These are phyloP conservation scores for Gulo gulo DNA, from an alignment of 2,113 vertebrate genomes.

Conservation along the genomic window DNA sequence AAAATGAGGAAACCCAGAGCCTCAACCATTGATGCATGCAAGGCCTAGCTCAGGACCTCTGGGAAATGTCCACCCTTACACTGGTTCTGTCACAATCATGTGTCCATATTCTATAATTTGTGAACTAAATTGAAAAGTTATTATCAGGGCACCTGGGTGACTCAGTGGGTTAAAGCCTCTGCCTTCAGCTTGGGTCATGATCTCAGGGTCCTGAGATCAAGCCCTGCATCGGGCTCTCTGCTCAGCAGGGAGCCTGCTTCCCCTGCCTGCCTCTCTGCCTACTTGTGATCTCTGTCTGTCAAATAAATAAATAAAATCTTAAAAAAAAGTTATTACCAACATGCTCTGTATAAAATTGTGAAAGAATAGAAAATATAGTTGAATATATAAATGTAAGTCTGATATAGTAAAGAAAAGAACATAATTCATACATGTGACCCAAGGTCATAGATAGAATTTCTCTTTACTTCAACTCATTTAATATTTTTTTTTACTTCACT, in stretches of 20 bases:
- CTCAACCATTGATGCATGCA: background rate
- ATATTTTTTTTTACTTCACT: background rate
- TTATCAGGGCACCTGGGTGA: too few relatives aligned
- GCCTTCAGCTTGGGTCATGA: too few relatives aligned
- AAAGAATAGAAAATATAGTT: background rate
- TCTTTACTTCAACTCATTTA: background rate
- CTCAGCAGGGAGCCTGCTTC: too few relatives aligned
- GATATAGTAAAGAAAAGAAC: background rate
- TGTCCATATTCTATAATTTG: background rate
- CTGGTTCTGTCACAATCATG: background rate
- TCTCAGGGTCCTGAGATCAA: too few relatives aligned
- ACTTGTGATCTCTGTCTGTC: too few relatives aligned
- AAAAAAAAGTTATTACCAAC: background rate
- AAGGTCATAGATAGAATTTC: background rate
- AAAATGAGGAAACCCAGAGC: background rate
- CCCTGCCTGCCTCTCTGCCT: too few relatives aligned
- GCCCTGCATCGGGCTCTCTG: too few relatives aligned
- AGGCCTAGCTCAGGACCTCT: background rate
- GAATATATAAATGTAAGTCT: background rate
- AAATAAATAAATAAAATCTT: too few relatives aligned
- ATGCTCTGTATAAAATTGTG: background rate
- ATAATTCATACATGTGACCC: background rate
- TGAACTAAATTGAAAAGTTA: background rate
- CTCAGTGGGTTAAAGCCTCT: too few relatives aligned
- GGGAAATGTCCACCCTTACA: background rate